These are phyloP conservation scores for Frankliniella fusca DNA, from an alignment of 2,888 invertebrate genomes.

Conservation along the genomic window DNA sequence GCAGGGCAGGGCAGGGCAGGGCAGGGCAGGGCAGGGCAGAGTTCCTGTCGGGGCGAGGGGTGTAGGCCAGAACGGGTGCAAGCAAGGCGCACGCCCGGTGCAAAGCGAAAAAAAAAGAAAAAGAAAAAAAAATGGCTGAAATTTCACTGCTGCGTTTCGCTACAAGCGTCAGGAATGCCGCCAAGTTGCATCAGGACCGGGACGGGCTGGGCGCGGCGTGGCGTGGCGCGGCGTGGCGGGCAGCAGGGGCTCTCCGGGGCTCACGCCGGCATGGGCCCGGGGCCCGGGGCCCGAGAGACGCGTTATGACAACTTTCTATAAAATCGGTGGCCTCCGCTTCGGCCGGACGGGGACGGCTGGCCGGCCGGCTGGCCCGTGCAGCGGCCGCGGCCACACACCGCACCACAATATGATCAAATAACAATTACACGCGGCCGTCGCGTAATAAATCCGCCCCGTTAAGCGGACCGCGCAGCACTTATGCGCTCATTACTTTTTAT, in stretches of 20 bases:
- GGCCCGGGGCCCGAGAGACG: not conserved
- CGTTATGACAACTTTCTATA: conserved; percentile 26
- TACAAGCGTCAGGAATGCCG: conserved; percentile 22
- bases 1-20: not conserved
- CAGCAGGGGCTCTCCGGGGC: not conserved
- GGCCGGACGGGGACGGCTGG: not conserved
- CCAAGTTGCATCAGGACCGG: conserved; percentile 19
- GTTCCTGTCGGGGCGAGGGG: too few species aligned
- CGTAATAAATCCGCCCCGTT: too few species aligned
- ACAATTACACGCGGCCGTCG: not conserved
- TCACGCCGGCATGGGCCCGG: not conserved
- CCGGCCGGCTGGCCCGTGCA: not conserved
- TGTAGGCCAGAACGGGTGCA: too few species aligned
- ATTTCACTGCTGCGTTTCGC: not conserved
- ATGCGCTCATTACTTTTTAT: too few species aligned
- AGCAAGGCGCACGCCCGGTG: not conserved
- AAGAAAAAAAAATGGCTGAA: not conserved
- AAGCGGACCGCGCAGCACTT: too few species aligned
- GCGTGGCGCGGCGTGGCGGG: not conserved
- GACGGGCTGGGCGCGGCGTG: not conserved
- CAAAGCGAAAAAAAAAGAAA: not conserved
- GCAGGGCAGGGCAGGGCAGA: not conserved
- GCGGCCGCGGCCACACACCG: not conserved
- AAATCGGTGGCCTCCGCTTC: not conserved
- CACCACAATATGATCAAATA: not conserved